Conservation (phyloP, 2,888 invertebrate species). For the Morinoia aosen region DNA sequence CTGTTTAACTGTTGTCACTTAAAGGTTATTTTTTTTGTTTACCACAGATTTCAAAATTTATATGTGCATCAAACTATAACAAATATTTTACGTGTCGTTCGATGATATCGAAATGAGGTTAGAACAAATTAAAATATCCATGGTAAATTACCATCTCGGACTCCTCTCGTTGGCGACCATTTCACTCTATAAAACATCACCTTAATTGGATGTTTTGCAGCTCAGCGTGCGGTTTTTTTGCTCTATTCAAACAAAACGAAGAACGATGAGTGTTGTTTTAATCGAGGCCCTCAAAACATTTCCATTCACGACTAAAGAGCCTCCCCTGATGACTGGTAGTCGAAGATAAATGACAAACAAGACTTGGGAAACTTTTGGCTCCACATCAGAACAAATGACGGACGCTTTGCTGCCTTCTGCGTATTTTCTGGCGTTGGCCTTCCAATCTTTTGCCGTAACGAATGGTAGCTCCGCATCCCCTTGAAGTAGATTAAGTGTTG, state of each 20-base stretch:
- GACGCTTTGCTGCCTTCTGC: neutral
- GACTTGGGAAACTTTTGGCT: neutral
- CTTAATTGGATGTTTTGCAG: neutral
- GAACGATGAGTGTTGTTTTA: neutral
- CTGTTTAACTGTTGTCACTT: too few relatives aligned
- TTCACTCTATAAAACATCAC: neutral
- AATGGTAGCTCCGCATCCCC: constrained; percentile 1
- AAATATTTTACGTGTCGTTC: neutral
- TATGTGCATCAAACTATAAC: neutral
- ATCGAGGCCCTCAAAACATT: neutral
- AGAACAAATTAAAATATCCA: neutral
- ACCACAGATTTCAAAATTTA: neutral
- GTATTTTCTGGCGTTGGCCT: neutral
- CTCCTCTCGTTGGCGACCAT: neutral
- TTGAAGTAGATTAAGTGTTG: constrained; percentile 51
- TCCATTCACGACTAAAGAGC: neutral
- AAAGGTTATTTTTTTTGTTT: neutral
- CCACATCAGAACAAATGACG: constrained; percentile 34
- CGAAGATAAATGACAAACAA: constrained; percentile 13
- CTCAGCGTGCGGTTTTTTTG: neutral
- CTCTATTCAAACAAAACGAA: neutral
- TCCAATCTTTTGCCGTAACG: neutral
- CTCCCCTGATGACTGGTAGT: neutral
- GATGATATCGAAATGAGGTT: neutral
- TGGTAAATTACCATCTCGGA: neutral